Conservation (phyloP, 2,888 invertebrate species). For the Leptarthrus brevirostris region DNA sequence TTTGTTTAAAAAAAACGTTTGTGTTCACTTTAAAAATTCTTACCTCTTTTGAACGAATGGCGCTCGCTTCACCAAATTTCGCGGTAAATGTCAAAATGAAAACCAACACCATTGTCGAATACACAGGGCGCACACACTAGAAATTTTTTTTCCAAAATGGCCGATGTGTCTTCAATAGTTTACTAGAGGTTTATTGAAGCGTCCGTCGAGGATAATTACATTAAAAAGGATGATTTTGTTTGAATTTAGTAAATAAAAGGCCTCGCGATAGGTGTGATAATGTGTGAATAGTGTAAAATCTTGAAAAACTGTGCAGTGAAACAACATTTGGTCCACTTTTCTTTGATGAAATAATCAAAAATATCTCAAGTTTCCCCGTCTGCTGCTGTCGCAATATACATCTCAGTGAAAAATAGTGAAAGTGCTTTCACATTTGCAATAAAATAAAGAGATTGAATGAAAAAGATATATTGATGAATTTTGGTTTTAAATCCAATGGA, state of each 20-base stretch:
- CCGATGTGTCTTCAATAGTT: conserved; percentile 19
- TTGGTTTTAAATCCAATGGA: conserved; percentile 23
- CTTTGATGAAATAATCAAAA: neutral
- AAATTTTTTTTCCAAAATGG: conserved; percentile 41
- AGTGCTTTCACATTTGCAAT: conserved; percentile 30
- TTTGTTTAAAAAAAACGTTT: no score
- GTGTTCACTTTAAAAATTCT: no score
- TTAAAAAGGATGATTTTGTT: neutral
- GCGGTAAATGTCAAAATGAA: no score
- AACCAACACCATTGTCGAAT: no score
- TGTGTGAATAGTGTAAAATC: neutral
- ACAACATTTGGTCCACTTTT: neutral
- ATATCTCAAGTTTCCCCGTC: conserved; percentile 1
- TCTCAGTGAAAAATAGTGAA: conserved; percentile 33
- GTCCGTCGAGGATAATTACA: conserved; percentile 7
- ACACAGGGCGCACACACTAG: no score
- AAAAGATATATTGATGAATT: neutral
- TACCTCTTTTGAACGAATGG: no score
- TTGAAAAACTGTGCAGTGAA: neutral
- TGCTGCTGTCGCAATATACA: neutral
- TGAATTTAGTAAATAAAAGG: neutral
- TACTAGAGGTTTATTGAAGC: conserved; percentile 19
- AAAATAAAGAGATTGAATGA: neutral
- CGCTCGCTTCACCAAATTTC: no score
- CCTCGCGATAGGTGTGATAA: neutral